Evolutionary conservation across 1,140 invertebrate species (phyloP).

Genomic region (Ceratosolen fusciceps): DNA sequence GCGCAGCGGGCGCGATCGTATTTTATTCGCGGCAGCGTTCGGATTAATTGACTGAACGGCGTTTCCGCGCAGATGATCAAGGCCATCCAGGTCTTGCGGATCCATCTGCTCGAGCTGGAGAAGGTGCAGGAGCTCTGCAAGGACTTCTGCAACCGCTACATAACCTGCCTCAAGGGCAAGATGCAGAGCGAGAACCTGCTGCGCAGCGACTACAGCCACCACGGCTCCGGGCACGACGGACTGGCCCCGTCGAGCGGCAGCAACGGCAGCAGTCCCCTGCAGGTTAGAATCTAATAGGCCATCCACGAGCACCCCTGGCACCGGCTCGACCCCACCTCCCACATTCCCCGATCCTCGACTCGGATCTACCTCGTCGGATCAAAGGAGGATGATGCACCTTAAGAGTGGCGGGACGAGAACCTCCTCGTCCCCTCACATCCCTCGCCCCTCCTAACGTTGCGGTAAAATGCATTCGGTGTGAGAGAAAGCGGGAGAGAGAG

Average conservation of each 20-base stretch:
- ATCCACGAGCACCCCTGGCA: too few species aligned
- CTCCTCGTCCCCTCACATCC: neutral
- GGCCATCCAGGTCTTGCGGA: constrained; percentile 95
- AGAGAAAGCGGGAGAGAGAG: too few species aligned
- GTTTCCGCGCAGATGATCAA: constrained; percentile 90
- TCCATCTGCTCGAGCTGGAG: constrained; percentile 95
- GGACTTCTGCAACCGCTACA: constrained; percentile 97
- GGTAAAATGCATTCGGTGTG: too few species aligned
- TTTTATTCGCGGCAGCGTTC: constrained; percentile 11
- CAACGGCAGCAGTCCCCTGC: constrained; percentile 71
- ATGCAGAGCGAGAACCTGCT: constrained; percentile 96
- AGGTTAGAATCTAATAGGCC: constrained; percentile 61
- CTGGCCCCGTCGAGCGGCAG: constrained; percentile 74
- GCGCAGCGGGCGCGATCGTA: constrained; percentile 3
- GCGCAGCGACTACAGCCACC: constrained; percentile 80
- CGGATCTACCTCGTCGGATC: too few species aligned
- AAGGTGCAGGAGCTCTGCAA: constrained; percentile 97
- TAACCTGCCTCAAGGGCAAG: constrained; percentile 94
- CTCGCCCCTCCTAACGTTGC: too few species aligned
- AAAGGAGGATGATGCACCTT: too few species aligned
- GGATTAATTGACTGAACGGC: neutral
- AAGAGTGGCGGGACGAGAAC: too few species aligned
- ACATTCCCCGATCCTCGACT: neutral
- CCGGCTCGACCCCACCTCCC: neutral
- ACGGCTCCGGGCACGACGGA: constrained; percentile 66